A percentile compares a stretch with the other conserved stretches of the same genome.
Conservation (phyloP, 2,113 vertebrate species). For the Hippoglossus stenolepis region DNA sequence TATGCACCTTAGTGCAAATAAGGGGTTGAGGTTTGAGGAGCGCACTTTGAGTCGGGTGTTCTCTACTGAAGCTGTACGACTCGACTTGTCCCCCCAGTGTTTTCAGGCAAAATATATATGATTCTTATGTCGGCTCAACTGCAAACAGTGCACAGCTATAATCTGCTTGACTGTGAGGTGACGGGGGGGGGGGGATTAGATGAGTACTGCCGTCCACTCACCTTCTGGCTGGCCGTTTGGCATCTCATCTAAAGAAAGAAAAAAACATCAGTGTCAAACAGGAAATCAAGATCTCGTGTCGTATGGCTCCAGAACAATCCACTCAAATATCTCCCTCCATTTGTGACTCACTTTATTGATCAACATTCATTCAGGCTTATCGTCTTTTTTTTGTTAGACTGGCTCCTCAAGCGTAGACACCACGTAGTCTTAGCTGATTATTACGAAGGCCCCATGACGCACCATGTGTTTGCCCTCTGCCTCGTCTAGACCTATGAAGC, state of each 20-base stretch:
- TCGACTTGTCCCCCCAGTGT: background rate
- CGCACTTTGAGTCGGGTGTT: background rate
- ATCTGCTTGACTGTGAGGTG: constrained; percentile 25
- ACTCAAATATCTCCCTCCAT: no score
- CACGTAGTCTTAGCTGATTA: constrained; percentile 53
- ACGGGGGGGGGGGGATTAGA: constrained; percentile 1
- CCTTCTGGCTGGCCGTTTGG: constrained; percentile 79
- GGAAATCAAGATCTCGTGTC: background rate
- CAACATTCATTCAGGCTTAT: constrained; percentile 18
- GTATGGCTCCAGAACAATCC: background rate
- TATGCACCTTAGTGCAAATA: background rate
- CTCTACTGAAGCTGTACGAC: background rate
- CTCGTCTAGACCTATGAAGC: constrained; percentile 37
- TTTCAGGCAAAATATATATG: background rate
- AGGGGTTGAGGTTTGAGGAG: background rate
- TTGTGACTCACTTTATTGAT: constrained; percentile 27
- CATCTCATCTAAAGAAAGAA: constrained; percentile 73
- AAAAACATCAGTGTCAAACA: constrained; percentile 39
- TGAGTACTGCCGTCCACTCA: constrained; percentile 65
- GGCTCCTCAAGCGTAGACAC: constrained; percentile 28
- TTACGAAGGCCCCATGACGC: constrained; percentile 31
- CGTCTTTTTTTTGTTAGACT: constrained; percentile 18
- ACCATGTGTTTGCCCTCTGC: constrained; percentile 58
- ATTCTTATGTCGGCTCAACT: background rate
- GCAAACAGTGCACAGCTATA: background rate